Conservation (phyloP, 2,797 vertebrate species). For the Sylvia borin region DNA sequence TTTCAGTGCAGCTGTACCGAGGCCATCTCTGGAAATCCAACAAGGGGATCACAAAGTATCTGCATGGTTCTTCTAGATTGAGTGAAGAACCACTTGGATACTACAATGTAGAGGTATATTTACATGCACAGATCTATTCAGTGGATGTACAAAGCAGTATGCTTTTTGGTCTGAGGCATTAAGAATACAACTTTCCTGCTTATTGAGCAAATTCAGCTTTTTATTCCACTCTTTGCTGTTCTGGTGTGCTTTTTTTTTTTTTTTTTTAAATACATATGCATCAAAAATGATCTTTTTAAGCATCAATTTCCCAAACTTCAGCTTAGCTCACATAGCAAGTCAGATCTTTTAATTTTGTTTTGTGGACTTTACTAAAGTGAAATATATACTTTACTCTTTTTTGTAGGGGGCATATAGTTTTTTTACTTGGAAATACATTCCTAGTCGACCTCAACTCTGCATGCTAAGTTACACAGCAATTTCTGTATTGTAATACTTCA, state of each 20-base stretch:
- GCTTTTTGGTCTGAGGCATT: background rate
- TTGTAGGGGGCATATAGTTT: background rate
- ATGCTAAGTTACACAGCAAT: background rate
- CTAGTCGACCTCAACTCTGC: background rate
- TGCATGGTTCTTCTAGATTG: background rate
- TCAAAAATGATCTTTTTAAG: background rate
- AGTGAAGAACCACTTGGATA: background rate
- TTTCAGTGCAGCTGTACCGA: background rate
- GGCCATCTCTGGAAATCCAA: background rate
- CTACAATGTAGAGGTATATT: background rate
- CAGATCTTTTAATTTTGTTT: background rate
- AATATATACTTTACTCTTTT: background rate
- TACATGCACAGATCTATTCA: background rate
- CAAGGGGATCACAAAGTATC: background rate
- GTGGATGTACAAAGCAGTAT: background rate
- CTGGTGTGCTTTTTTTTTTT: background rate
- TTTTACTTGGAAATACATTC: background rate
- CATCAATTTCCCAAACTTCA: background rate
- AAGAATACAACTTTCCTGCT: background rate
- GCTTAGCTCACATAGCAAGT: background rate
- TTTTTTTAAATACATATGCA: rapidly evolving
- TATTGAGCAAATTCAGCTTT: background rate
- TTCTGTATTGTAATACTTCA: background rate
- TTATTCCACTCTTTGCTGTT: background rate
- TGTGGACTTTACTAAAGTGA: background rate